Base-by-base conservation (phyloP, 1,140 invertebrate genomes). In the Nylanderia fulva region DNA sequence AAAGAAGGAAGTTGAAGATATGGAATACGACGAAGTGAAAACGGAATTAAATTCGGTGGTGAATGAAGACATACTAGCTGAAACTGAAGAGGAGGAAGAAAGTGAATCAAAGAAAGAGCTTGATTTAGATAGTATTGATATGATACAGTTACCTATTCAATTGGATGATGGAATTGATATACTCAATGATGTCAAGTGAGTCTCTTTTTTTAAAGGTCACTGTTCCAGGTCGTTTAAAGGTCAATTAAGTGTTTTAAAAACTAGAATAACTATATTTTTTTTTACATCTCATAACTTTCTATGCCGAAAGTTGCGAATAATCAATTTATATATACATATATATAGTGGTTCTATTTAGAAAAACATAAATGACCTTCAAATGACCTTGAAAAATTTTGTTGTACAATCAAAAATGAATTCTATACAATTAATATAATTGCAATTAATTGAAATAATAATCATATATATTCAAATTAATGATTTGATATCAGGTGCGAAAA, bases 61-160 rank as follows among this genome's bases (percentile, higher is more conserved):
- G 24, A 91, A 61, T 15, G 93, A 94, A 2, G 90, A 91, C 0
- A 68, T 91, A 1, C 80, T 86, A 3, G 76, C 77, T 0, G 91
- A 93, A 54, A 85, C 85, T 11, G 92, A 93, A 42, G 92, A 93
- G 5, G 92, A 93, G 0, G 91, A 93, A 24, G 91, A 93, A 36
- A 89, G 82, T 29, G 85, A 91, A 15, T 87, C 91, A n/a, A 94
- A 95, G 60, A 94, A 95, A 72, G 93, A 93, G 77, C 79, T 95
- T 8, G 96, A 96, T 92, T 91, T 96, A 29, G 96, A 96, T 72
- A 94, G 95, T 29, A 96, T 96, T 58, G 96, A 96, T 80, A 96
- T 96, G 95, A 96, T 96, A 96, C 96, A 96, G 86, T 91, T 96
- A 71, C 96, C 96, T 11, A 96, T 96, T 56, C 96, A 96, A 91